These are phyloP conservation scores for Platypus cylindrus DNA, from an alignment of 2,888 invertebrate genomes.

Conservation along the genomic window DNA sequence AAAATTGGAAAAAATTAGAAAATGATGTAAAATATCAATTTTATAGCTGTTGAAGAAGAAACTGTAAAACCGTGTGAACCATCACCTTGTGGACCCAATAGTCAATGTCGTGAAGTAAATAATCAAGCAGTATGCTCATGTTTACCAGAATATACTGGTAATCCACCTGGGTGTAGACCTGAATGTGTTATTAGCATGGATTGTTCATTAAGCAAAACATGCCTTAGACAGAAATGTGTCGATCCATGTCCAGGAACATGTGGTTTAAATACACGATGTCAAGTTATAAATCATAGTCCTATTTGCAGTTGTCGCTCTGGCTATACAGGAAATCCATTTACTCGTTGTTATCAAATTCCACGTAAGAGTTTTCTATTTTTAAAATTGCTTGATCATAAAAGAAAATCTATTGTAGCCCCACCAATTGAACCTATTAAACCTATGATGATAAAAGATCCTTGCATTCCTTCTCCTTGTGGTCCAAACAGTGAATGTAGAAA, in stretches of 20 bases:
- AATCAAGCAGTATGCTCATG: constrained; percentile 46
- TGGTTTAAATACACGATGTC: constrained; percentile 39
- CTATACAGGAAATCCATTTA: constrained; percentile 61
- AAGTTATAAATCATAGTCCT: constrained; percentile 52
- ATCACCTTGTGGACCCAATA: constrained; percentile 68
- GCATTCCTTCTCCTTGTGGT: constrained; percentile 65
- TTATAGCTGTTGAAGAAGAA: constrained; percentile 39
- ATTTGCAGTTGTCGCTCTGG: constrained; percentile 47
- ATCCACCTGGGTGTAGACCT: constrained; percentile 47
- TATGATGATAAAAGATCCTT: constrained; percentile 51
- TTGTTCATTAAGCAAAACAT: constrained; percentile 37
- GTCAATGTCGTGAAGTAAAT: constrained; percentile 55
- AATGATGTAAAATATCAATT: not conserved
- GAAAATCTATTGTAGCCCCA: constrained; percentile 6
- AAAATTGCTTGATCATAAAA: not conserved
- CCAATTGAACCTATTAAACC: constrained; percentile 11
- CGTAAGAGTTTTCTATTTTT: constrained; percentile 7
- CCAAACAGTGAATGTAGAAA: constrained; percentile 56
- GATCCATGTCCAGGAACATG: constrained; percentile 43
- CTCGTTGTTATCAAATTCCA: constrained; percentile 38
- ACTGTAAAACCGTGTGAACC: constrained; percentile 52
- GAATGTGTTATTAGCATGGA: constrained; percentile 44
- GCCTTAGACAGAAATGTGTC: constrained; percentile 29
- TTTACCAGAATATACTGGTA: constrained; percentile 44
- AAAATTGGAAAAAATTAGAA: not conserved